A percentile compares a stretch with the other conserved stretches of the same genome.
Conservation (phyloP, 2,113 vertebrate genomes). For the Piprites chloris region DNA sequence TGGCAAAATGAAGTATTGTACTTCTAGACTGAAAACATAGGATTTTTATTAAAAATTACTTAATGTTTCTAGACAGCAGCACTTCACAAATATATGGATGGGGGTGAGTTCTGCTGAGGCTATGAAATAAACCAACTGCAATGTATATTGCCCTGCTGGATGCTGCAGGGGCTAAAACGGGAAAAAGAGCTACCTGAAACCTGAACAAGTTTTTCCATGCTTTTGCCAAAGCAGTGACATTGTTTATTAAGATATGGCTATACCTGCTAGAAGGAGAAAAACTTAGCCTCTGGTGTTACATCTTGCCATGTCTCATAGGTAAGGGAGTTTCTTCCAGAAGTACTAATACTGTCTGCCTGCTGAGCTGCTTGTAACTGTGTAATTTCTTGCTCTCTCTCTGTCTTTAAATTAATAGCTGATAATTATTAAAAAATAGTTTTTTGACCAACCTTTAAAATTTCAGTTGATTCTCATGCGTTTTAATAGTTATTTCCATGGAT, state of each 20-base stretch:
- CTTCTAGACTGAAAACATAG: not conserved
- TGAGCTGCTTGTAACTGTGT: not conserved
- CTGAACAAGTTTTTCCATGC: not conserved
- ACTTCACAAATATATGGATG: not conserved
- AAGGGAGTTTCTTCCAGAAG: not conserved
- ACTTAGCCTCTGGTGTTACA: not conserved
- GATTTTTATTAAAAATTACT: not conserved
- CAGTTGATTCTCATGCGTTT: not conserved
- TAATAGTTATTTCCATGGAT: not conserved
- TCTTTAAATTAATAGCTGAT: not conserved
- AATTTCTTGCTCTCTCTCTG: not conserved
- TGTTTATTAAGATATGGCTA: not conserved
- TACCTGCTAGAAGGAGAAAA: not conserved
- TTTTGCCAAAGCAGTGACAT: not conserved
- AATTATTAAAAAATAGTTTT: not conserved
- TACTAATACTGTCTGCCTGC: not conserved
- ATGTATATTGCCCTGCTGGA: not conserved
- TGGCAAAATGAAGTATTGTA: not conserved
- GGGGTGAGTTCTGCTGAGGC: not conserved
- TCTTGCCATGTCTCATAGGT: not conserved
- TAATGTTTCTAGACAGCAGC: not conserved
- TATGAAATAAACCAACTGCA: not conserved
- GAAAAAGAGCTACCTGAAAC: not conserved
- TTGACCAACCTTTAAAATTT: not conserved
- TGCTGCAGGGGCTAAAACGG: not conserved